Percentiles rank a stretch among this genome's conserved stretches.
Conservation (phyloP, 2,797 vertebrate species). For the Esox lucius region DNA sequence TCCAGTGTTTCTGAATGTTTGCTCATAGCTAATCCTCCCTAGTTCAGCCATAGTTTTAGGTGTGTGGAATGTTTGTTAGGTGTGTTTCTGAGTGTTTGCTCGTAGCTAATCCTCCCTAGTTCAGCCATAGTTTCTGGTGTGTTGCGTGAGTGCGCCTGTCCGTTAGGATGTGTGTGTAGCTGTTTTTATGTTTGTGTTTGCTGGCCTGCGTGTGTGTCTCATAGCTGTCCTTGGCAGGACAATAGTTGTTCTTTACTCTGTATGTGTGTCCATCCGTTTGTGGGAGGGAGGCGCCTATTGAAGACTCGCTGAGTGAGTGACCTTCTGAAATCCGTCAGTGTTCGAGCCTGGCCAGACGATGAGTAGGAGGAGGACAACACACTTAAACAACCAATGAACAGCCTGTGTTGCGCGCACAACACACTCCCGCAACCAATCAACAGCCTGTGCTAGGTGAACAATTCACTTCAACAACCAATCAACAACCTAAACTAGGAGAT, state of each 20-base stretch:
- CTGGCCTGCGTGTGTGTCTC: slow-evolving; percentile 53
- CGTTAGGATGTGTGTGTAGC: not conserved
- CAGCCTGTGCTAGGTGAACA: too few species aligned
- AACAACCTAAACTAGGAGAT: too few species aligned
- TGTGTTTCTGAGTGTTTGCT: not conserved
- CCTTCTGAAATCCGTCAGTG: slow-evolving; percentile 73
- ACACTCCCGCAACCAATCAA: too few species aligned
- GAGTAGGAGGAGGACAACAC: too few species aligned
- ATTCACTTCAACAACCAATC: too few species aligned
- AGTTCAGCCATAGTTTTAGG: slow-evolving; percentile 18
- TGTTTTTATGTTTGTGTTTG: slow-evolving; percentile 37
- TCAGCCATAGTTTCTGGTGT: slow-evolving; percentile 18
- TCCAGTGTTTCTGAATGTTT: not conserved
- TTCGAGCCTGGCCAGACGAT: too few species aligned
- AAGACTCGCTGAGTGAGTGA: slow-evolving; percentile 81
- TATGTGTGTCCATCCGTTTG: slow-evolving; percentile 34
- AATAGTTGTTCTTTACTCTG: slow-evolving; percentile 73
- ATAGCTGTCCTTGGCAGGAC: slow-evolving; percentile 65
- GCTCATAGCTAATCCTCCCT: too few species aligned
- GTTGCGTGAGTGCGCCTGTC: slow-evolving; percentile 13
- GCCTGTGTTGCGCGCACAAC: too few species aligned
- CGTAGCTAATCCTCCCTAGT: not conserved
- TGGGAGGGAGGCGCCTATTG: slow-evolving; percentile 75
- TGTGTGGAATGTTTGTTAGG: slow-evolving; percentile 7
- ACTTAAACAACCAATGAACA: too few species aligned